A percentile compares a stretch with the other conserved stretches of the same genome.
Evolutionary conservation across 92 coral and sea anemone species (phyloP).

Genomic region (Phenganax marumi): DNA sequence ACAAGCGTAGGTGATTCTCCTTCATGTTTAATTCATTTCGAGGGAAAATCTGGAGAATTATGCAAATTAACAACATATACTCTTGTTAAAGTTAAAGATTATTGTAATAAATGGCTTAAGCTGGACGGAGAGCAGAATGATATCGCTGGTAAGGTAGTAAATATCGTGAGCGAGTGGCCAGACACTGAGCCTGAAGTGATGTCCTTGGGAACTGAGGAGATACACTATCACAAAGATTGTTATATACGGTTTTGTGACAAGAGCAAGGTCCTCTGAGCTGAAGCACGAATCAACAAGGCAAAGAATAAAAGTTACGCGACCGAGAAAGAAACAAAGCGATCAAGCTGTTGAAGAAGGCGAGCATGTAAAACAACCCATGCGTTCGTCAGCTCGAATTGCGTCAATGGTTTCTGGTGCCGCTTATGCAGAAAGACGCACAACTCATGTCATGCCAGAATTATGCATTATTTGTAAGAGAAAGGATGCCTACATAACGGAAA

Average conservation of each 20-base stretch:
- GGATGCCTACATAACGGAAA: slow-evolving; percentile 7
- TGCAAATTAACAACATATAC: not conserved
- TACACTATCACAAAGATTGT: slow-evolving; percentile 12
- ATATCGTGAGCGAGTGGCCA: not conserved
- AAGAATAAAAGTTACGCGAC: not conserved
- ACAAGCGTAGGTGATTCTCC: not conserved
- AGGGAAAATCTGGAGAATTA: slow-evolving; percentile 8
- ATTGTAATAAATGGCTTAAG: not conserved
- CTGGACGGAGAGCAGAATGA: not conserved
- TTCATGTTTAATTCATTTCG: slow-evolving; percentile 23
- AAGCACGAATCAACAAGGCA: not conserved
- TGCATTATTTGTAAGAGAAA: slow-evolving; percentile 14
- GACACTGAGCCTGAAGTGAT: not conserved
- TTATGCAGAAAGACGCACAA: not conserved
- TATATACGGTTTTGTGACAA: slow-evolving; percentile 13
- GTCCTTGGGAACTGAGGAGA: not conserved
- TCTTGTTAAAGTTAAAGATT: not conserved
- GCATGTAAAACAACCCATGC: not conserved
- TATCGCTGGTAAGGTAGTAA: not conserved
- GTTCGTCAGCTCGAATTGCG: not conserved
- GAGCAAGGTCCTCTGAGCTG: not conserved
- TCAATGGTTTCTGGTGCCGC: not conserved
- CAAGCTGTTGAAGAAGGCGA: no score
- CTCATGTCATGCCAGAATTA: not conserved
- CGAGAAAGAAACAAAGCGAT: not conserved